Evolutionary conservation across 2,797 vertebrate species (phyloP).

Genomic region (Helicolenus hilgendorfi): DNA sequence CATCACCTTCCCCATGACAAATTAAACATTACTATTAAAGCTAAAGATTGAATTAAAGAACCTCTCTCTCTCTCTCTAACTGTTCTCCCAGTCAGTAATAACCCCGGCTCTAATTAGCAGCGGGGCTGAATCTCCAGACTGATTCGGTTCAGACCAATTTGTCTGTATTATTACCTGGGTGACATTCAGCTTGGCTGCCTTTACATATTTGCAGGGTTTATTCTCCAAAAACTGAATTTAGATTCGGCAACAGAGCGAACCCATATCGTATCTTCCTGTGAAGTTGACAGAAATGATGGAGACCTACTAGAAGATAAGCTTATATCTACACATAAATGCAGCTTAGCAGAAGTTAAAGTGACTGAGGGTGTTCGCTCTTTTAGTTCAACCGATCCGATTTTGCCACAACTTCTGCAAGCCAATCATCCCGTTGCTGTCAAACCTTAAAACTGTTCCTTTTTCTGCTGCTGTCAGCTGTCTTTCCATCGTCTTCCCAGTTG

Average conservation of each 20-base stretch:
- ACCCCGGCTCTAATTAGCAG: conserved; percentile 87
- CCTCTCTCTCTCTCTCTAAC: neutral
- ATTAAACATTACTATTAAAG: conserved; percentile 86
- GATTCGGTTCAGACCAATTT: conserved; percentile 88
- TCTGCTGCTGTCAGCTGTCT: neutral
- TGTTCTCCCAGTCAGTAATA: conserved; percentile 80
- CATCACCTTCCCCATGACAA: conserved; percentile 83
- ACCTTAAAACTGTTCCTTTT: neutral
- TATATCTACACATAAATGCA: neutral
- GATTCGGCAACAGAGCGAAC: neutral
- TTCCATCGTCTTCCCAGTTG: neutral
- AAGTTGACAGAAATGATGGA: conserved; percentile 3
- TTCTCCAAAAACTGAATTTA: conserved; percentile 40
- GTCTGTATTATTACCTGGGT: conserved; percentile 88
- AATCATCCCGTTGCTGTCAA: neutral
- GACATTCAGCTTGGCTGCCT: conserved; percentile 78
- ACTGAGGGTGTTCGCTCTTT: neutral
- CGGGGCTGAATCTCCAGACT: conserved; percentile 82
- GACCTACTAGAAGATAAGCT: neutral
- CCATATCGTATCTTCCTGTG: neutral
- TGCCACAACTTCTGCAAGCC: neutral
- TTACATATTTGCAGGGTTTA: conserved; percentile 50
- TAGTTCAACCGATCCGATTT: neutral
- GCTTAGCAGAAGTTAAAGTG: neutral
- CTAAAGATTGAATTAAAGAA: conserved; percentile 81